Base-by-base conservation (phyloP, 2,113 vertebrate species). In the Rafetus swinhoei region DNA sequence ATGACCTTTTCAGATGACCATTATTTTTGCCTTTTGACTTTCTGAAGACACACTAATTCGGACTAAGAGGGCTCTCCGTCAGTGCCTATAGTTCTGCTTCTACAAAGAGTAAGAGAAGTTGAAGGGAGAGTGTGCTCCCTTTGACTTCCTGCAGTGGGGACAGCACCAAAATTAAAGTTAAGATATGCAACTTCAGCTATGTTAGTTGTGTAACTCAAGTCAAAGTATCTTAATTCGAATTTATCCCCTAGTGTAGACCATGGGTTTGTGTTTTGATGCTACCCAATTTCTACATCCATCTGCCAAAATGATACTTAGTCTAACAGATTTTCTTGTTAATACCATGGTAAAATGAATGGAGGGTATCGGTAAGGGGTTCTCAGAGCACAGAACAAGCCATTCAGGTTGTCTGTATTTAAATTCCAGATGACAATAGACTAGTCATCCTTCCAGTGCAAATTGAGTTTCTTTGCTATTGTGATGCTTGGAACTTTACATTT, bases 261-360 rank as follows among this genome's bases (percentile, higher is more conserved):
- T 45, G 45, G 6, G 45, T 45, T 45, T 25, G 22, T 50, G 12
- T 45, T 50, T 76, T 39, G 8, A 45, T 76, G 19, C 72, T 22
- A 22, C 39, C 35, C 24, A 3, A 19, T 45, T 76, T 22, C 21
- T 39, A 35, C 5, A 24, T 9, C 62, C 32, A 3, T 69, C 15
- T 69, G 4, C 32, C 18, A 8, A 69, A 69, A 69, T n/a, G 62
- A 32, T 69, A 8, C 62, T 69, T 18, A 9, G 8, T 76, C 21
- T 76, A 45, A 76, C 16, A 9, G 83, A 18, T 65, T 84, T 90
- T 77, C 56, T 29, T 18, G 6, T 79, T 77, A 59, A 24, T 76
- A 24, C 22, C 35, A 50, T 3, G 0, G 0, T 14, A n/a, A 81
- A 32, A n/a, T n/a, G 29, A 69, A 69, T 69, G 8, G 6, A 35